Percentiles rank a stretch among this genome's conserved stretches.
These are phyloP conservation scores for Phalangium opilio DNA, from an alignment of 2,888 invertebrate species.

Conservation along the genomic window DNA sequence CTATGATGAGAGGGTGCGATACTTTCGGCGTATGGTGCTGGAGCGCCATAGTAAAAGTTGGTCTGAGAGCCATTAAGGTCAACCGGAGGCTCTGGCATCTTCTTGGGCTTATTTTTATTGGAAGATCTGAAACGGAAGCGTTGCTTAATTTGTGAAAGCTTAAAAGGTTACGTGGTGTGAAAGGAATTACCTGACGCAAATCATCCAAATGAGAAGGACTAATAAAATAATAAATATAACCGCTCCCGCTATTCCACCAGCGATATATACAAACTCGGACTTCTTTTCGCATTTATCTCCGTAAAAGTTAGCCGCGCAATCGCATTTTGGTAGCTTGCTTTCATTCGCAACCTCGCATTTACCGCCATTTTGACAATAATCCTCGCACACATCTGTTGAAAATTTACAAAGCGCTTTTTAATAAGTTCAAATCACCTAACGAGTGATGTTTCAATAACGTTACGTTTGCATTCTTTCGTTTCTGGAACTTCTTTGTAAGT, in stretches of 20 bases:
- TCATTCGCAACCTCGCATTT: slow-evolving; percentile 61
- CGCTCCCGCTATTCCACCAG: slow-evolving; percentile 84
- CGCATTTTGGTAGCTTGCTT: slow-evolving; percentile 62
- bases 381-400: slow-evolving; percentile 55
- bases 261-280: slow-evolving; percentile 88
- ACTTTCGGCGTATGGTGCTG: slow-evolving; percentile 84
- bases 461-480: slow-evolving; percentile 42
- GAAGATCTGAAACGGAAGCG: slow-evolving; percentile 5
- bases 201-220: slow-evolving; percentile 90
- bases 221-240: slow-evolving; percentile 83
- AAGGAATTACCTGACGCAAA: slow-evolving; percentile 48
- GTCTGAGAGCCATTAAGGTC: slow-evolving; percentile 86
- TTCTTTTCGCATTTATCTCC: slow-evolving; percentile 76
- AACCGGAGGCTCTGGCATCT: slow-evolving; percentile 22
- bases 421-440: no score
- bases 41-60: slow-evolving; percentile 89
- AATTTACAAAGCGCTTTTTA: no score
- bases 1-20: slow-evolving; percentile 90
- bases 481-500: slow-evolving; percentile 42
- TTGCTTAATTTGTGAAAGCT: no score
- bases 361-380: slow-evolving; percentile 78
- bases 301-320: slow-evolving; percentile 81
- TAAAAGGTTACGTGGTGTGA: no score
- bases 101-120: slow-evolving; percentile 16
- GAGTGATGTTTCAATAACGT: slow-evolving; percentile 10